A percentile compares a stretch with the other conserved stretches of the same genome.
phyloP scores from a whole-genome alignment of 2,797 vertebrate genomes.

The Bufotes viridis region DNA sequence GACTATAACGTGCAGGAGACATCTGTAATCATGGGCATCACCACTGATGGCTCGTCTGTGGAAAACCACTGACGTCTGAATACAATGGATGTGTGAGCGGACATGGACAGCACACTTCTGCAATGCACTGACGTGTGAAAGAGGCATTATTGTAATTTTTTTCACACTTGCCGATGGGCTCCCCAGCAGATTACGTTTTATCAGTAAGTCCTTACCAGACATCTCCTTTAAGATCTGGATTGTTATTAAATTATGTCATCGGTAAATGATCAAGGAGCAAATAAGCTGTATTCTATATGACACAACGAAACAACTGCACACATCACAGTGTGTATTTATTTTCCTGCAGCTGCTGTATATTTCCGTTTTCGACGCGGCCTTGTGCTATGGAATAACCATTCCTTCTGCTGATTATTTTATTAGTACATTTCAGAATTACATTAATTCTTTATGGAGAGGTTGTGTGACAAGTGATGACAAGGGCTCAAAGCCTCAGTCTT shows the following conservation, averaged over 20 bases:
- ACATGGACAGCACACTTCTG: neutral
- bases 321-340: conserved; percentile 3
- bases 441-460: neutral
- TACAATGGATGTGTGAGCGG: too few species aligned
- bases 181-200: neutral
- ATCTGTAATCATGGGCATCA: too few species aligned
- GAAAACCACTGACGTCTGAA: too few species aligned
- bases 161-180: neutral
- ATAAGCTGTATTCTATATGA: neutral
- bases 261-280: neutral
- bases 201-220: neutral
- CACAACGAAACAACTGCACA: neutral
- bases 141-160: neutral
- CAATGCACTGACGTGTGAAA: neutral
- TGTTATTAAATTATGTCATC: neutral
- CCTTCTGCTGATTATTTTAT: conserved; percentile 31
- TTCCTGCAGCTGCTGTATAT: conserved; percentile 9
- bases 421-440: conserved; percentile 4
- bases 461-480: conserved; percentile 9
- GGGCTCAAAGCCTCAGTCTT: neutral
- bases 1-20: too few species aligned
- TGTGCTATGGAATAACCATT: conserved; percentile 9
- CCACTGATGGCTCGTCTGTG: too few species aligned
- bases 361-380: neutral
- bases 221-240: neutral